Evolutionary conservation across 2,797 vertebrate species (phyloP), one percentile per base, ranked within the genome.

Genomic region (Neostethus bicornis): DNA sequence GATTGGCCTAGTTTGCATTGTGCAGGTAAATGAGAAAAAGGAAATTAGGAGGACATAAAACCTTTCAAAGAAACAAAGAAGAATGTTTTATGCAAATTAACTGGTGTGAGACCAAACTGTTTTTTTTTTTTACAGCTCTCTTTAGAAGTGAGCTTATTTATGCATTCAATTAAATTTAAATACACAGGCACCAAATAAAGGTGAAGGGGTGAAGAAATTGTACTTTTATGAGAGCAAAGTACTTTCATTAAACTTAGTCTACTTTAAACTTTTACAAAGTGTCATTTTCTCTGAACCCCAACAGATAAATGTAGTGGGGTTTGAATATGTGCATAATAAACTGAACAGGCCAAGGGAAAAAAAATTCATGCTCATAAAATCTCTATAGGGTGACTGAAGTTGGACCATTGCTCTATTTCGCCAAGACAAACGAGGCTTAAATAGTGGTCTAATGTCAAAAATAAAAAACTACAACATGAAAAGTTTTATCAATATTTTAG

Each of bases 281-380:
- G 61, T 62, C 51, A 73, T 84, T 82, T 66, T 60, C 61, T 63
- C 80, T 75, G 57, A 72, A 72, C 57, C 61, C 60, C 69, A 47
- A 64, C 59, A 77, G 66, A 52, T 85, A 60, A 56, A 62, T 47
- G 55, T 77, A 82, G 77, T 66, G 55, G 42, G 37, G 55, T 84
- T 79, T 83, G 75, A 87, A 86, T 70, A 69, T 80, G 66, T 76
- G 61, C 71, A 84, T 86, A 85, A 82, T 73, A 74, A 86, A 85
- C 44, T 52, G 31, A 84, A 77, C 61, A 78, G 61, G 51, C 65
- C 38, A 47, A 51, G 67, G 67, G 78, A 80, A 49, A 70, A 75
- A 56, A 61, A 61, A 77, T 86, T 89, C 75, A 83, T 75, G 83
- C 64, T 83, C 70, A 73, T 78, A 83, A 35, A 84, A 83, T 64